A percentile compares a stretch with the other conserved stretches of the same genome.
phyloP scores from a whole-genome alignment of 2,888 invertebrate species.

The Pachycephus smyrnensis region DNA sequence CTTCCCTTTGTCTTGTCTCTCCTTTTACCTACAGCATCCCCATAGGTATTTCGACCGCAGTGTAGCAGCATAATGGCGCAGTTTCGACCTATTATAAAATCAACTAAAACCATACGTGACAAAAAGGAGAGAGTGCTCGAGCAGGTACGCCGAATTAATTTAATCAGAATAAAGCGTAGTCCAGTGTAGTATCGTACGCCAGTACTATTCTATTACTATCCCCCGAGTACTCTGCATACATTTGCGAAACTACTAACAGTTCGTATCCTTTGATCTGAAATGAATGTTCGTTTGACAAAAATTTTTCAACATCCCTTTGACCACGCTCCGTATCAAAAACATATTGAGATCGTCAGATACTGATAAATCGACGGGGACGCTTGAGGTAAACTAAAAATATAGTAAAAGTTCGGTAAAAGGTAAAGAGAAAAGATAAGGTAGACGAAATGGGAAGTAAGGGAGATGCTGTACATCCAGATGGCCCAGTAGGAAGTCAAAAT shows the following conservation, averaged over 20 bases:
- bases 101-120: slow-evolving; percentile 56
- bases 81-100: slow-evolving; percentile 54
- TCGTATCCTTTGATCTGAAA: too few species aligned
- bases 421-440: slow-evolving; percentile 1
- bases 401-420: slow-evolving; percentile 9
- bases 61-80: slow-evolving; percentile 42
- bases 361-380: too few species aligned
- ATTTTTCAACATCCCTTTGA: too few species aligned
- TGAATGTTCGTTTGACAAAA: too few species aligned
- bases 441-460: too few species aligned
- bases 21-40: slow-evolving; percentile 33
- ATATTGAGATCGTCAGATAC: too few species aligned
- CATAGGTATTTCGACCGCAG: slow-evolving; percentile 10
- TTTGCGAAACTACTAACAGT: too few species aligned
- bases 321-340: too few species aligned
- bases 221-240: slow-evolving; percentile 12
- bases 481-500: slow-evolving; percentile 20
- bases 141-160: slow-evolving; percentile 42
- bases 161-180: slow-evolving; percentile 47
- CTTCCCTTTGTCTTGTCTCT: slow-evolving; percentile 17
- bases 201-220: slow-evolving; percentile 35
- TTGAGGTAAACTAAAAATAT: too few species aligned
- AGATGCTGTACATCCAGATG: slow-evolving; percentile 14
- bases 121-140: slow-evolving; percentile 42
- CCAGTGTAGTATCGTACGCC: slow-evolving; percentile 14